These are phyloP conservation scores for Ictidomys tridecemlineatus DNA, from an alignment of 2,113 vertebrate genomes.

Conservation along the genomic window DNA sequence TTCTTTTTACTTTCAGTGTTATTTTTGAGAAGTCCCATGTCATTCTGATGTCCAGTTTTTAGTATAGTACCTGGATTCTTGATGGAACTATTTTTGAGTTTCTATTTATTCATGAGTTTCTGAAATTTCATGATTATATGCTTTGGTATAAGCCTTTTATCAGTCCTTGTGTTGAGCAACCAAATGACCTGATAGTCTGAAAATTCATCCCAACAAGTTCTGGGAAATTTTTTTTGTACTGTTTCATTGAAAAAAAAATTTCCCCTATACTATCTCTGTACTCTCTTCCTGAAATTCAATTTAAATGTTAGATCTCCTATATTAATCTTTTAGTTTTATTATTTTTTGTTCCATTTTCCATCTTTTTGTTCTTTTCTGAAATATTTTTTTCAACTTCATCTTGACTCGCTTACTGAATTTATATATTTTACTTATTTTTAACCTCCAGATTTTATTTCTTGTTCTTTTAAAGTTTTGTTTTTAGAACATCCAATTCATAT, in stretches of 20 bases:
- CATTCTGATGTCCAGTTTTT: slow-evolving; percentile 10
- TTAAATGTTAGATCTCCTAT: background rate
- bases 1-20: background rate
- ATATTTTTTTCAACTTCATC: slow-evolving; percentile 35
- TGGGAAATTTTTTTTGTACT: slow-evolving; percentile 3
- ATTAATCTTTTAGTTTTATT: slow-evolving; percentile 7
- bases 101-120: slow-evolving; percentile 22
- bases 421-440: slow-evolving; percentile 24
- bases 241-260: background rate
- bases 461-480: slow-evolving; percentile 19
- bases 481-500: slow-evolving; percentile 11
- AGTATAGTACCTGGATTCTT: background rate
- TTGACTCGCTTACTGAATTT: background rate
- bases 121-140: slow-evolving; percentile 35
- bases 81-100: slow-evolving; percentile 19
- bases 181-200: background rate
- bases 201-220: background rate
- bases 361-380: slow-evolving; percentile 7
- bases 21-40: slow-evolving; percentile 15
- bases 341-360: background rate
- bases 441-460: slow-evolving; percentile 34
- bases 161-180: background rate
- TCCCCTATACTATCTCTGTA: background rate
- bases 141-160: background rate
- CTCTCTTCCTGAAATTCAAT: background rate